Percentiles rank a stretch among this genome's conserved stretches.
Conservation (phyloP, 2,888 invertebrate genomes). For the Bombyx huttoni region DNA sequence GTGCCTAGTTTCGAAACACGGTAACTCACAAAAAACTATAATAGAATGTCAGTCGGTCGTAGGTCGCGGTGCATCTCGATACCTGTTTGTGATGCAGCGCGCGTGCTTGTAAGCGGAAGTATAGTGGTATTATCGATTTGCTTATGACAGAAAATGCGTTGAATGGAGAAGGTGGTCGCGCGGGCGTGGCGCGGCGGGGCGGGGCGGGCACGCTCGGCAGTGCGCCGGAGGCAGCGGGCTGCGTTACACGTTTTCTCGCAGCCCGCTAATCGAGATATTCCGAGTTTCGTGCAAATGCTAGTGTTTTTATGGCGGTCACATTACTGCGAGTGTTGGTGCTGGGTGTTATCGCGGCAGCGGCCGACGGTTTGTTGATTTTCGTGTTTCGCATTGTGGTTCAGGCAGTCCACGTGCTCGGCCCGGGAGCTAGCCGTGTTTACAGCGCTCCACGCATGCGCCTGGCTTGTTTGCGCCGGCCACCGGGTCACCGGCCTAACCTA, state of each 20-base stretch:
- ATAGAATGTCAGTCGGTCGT: not conserved
- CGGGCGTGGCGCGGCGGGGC: slow-evolving; percentile 18
- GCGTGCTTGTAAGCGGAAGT: slow-evolving; percentile 65
- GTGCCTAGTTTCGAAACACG: not conserved
- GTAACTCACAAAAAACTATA: not conserved
- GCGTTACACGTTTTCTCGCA: slow-evolving; percentile 53
- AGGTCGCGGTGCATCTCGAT: slow-evolving; percentile 27
- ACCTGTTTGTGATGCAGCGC: slow-evolving; percentile 56
- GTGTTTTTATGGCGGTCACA: slow-evolving; percentile 85
- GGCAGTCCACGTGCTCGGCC: slow-evolving; percentile 47
- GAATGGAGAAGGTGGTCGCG: slow-evolving; percentile 47
- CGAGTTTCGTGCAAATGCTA: slow-evolving; percentile 77
- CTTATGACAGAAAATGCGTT: slow-evolving; percentile 70
- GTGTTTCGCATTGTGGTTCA: slow-evolving; percentile 24
- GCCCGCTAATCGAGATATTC: slow-evolving; percentile 57
- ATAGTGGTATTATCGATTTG: slow-evolving; percentile 70
- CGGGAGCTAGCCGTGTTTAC: slow-evolving; percentile 54
- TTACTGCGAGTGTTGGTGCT: slow-evolving; percentile 78
- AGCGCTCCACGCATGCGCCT: slow-evolving; percentile 58
- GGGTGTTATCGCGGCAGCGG: slow-evolving; percentile 65
- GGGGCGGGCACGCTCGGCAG: slow-evolving; percentile 27
- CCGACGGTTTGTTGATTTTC: slow-evolving; percentile 50
- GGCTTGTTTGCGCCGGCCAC: slow-evolving; percentile 50
- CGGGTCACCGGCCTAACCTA: slow-evolving; percentile 65
- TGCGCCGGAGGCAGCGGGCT: slow-evolving; percentile 57